Evolutionary conservation across 2,113 vertebrate genomes (phyloP).

Genomic region (Rhegmatorhina hoffmannsi): DNA sequence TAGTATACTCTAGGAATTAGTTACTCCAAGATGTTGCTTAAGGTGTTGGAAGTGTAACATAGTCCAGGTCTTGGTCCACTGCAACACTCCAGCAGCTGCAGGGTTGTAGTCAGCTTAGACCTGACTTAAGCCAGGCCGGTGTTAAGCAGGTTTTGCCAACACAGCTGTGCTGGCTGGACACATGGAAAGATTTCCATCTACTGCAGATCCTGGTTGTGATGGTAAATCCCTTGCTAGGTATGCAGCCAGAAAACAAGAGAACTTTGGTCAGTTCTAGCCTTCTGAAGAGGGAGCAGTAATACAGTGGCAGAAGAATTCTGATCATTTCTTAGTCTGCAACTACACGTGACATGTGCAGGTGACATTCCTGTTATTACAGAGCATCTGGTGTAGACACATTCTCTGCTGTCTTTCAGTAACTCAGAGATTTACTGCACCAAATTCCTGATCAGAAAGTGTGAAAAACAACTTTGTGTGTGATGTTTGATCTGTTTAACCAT

Average conservation of each 20-base stretch:
- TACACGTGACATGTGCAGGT: background rate
- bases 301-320: background rate
- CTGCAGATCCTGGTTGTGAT: background rate
- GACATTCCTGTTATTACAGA: background rate
- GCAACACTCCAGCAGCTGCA: background rate
- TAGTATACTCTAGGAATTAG: background rate
- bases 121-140: background rate
- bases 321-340: background rate
- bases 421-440: background rate
- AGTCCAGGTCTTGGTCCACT: background rate
- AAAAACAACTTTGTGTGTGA: background rate
- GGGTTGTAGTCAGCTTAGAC: background rate
- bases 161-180: background rate
- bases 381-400: background rate
- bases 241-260: background rate
- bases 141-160: background rate
- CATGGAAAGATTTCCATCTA: background rate
- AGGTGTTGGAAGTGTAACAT: background rate
- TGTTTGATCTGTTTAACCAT: background rate
- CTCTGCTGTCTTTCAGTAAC: background rate
- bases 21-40: background rate
- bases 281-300: background rate
- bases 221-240: background rate
- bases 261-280: background rate
- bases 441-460: background rate